Conservation (phyloP, 2,113 vertebrate species). For the Xerus inauris region DNA sequence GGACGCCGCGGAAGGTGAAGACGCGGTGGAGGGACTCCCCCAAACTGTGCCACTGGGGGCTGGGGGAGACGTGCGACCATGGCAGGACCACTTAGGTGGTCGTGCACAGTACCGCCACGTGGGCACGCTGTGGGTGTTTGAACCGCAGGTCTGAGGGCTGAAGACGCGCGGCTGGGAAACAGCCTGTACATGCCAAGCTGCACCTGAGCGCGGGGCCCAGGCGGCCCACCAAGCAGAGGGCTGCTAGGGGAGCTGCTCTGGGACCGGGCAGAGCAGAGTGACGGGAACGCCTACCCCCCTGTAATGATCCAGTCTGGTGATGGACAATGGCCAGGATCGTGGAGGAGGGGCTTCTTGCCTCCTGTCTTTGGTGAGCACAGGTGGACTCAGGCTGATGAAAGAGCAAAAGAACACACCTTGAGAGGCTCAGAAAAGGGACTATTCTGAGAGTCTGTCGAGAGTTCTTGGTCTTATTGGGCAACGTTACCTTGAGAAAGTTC, state of each 20-base stretch:
- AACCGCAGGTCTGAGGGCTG: not conserved
- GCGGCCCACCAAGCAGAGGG: too few species aligned
- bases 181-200: not conserved
- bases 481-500: not conserved
- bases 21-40: too few species aligned
- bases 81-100: rapidly evolving
- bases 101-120: rapidly evolving
- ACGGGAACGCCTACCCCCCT: not conserved
- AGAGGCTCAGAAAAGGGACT: not conserved
- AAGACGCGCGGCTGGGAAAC: not conserved
- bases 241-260: rapidly evolving
- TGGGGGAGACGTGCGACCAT: rapidly evolving
- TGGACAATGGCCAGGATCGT: not conserved
- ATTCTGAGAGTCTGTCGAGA: not conserved
- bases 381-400: not conserved
- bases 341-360: not conserved
- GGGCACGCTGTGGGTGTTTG: rapidly evolving
- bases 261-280: rapidly evolving
- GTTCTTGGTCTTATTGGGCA: not conserved
- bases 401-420: not conserved
- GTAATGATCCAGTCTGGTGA: not conserved
- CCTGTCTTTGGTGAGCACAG: not conserved
- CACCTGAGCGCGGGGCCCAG: too few species aligned
- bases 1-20: not conserved
- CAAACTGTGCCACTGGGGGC: not conserved